Percentiles rank a stretch among this genome's conserved stretches.
Conservation (phyloP, 2,888 invertebrate species). For the Pseudoips prasinana region DNA sequence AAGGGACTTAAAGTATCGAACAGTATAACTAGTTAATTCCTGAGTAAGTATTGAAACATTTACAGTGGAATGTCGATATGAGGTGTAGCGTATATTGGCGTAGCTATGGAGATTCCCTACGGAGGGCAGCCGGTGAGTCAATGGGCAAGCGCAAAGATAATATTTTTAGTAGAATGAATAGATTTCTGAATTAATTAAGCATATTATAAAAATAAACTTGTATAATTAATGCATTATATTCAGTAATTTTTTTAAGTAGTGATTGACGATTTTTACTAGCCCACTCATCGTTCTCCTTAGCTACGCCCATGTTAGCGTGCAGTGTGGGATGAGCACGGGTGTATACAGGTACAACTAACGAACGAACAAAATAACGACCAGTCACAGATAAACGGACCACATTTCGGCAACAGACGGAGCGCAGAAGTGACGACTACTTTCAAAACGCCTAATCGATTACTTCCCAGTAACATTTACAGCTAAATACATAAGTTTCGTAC, state of each 20-base stretch:
- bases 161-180: too few relatives aligned
- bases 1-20: conserved; percentile 36
- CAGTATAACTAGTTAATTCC: conserved; percentile 45
- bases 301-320: too few relatives aligned
- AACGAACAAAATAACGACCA: conserved; percentile 27
- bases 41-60: conserved; percentile 34
- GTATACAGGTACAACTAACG: conserved; percentile 16
- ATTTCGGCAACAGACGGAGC: conserved; percentile 49
- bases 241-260: too few relatives aligned
- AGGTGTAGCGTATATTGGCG: conserved; percentile 10
- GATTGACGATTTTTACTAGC: too few relatives aligned
- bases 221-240: too few relatives aligned
- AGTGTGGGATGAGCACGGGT: too few relatives aligned
- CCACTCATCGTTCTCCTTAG: too few relatives aligned
- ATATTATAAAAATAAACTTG: too few relatives aligned
- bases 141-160: too few relatives aligned
- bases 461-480: conserved; percentile 65
- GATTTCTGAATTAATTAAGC: too few relatives aligned
- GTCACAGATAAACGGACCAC: conserved; percentile 23
- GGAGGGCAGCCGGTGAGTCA: too few relatives aligned
- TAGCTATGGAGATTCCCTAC: too few relatives aligned
- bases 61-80: conserved; percentile 38
- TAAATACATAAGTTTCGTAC: conserved; percentile 71
- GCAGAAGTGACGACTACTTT: conserved; percentile 56
- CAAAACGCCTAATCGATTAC: conserved; percentile 63